phyloP scores from a whole-genome alignment of 64 coral and sea anemone genomes.

The Stichodactyla helianthus region DNA sequence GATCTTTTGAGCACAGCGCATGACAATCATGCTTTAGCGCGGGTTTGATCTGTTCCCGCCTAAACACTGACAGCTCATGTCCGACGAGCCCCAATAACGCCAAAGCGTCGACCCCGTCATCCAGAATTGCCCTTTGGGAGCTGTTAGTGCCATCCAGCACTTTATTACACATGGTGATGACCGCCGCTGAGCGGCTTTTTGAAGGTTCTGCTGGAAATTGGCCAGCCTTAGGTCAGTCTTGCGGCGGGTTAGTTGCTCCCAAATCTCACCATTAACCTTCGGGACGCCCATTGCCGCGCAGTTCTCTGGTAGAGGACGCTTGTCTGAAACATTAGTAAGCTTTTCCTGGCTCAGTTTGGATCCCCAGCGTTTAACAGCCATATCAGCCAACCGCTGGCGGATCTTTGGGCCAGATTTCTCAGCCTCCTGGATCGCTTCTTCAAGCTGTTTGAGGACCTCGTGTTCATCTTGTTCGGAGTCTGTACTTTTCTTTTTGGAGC shows the following conservation, averaged over 20 bases:
- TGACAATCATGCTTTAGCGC: neutral
- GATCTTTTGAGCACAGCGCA: neutral
- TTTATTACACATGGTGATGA: constrained; percentile 7
- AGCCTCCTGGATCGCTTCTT: neutral
- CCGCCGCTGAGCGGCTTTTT: constrained; percentile 25
- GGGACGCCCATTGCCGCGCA: constrained; percentile 7
- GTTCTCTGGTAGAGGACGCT: constrained; percentile 23
- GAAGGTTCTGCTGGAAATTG: constrained; percentile 33
- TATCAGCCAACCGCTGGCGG: constrained; percentile 16
- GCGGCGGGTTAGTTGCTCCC: neutral
- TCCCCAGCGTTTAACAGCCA: constrained; percentile 30
- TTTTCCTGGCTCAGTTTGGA: constrained; percentile 30
- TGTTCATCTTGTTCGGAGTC: constrained; percentile 5
- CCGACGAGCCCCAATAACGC: neutral
- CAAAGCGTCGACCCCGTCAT: neutral
- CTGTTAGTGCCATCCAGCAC: neutral
- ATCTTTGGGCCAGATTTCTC: constrained; percentile 11
- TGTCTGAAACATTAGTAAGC: constrained; percentile 11
- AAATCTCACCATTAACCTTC: constrained; percentile 46
- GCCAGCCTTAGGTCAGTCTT: constrained; percentile 42
- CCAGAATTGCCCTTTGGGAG: neutral
- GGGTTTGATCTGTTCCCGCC: constrained; percentile 30
- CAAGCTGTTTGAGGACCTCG: constrained; percentile 31
- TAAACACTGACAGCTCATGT: neutral
- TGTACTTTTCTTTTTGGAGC: neutral